Evolutionary conservation across 2,113 vertebrate genomes (phyloP), one percentile per base, ranked within the genome.

Genomic region (Thomomys bottae): DNA sequence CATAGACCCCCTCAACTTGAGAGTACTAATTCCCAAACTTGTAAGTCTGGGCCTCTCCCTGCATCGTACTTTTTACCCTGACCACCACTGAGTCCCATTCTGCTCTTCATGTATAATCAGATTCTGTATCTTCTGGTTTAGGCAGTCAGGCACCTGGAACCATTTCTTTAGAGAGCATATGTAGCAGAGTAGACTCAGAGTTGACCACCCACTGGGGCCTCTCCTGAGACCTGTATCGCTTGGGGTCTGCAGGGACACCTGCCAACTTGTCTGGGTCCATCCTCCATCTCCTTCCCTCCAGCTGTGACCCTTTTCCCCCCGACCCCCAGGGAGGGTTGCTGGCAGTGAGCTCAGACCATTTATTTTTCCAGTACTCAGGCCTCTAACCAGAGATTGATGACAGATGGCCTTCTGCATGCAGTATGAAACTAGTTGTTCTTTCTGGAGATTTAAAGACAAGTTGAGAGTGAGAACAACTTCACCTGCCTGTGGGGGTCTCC

Each of bases 271-370:
- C 77, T 23, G 32, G 73, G 32, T 73, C 68, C 18, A 26, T 40
- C 36, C 30, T 63, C 59, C 0, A 20, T 63, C 67, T 64, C 59
- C 34, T 80, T 61, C 42, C 73, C 7, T 78, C 71, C 34, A 59
- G 83, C 92, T 91, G 61, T 96, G 49, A 15, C 11, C 49, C 93
- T n/a, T n/a, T n/a, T 89, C 70, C 88, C 87, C 84, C 49, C 67
- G n/a, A 84, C 30, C 86, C 45, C 5, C 9, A 34, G 71, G 73
- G 84, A 82, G 14, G 92, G 72, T 34, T 45, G 2, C 38, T 40
- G 18, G 28, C 36, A 68, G 61, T 64, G 42, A 68, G 66, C 72
- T 75, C 63, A 83, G 75, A 45, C 87, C 67, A 70, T 90, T 83
- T 57, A n/a, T 95, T 92, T 54, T 91, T 84, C 79, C 76, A 66